These are phyloP conservation scores for Gobio occitaniae DNA, from an alignment of 2,797 vertebrate species.

Conservation along the genomic window DNA sequence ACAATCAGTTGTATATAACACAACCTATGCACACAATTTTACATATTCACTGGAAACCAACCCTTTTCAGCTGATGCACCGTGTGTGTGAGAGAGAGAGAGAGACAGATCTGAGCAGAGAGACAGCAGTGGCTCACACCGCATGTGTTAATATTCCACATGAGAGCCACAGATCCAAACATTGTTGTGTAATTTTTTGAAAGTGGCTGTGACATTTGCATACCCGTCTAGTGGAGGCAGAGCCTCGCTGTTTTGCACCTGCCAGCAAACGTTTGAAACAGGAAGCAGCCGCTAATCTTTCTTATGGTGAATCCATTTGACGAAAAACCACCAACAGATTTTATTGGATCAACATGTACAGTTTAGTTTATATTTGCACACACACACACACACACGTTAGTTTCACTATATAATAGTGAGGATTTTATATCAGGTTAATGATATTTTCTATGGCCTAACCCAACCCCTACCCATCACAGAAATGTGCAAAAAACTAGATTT, in stretches of 20 bases:
- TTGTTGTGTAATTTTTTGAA: conserved; percentile 45
- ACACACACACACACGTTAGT: background rate
- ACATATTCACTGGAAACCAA: conserved; percentile 21
- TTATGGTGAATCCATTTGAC: background rate
- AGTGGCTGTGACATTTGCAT: conserved; percentile 36
- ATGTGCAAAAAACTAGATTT: no score
- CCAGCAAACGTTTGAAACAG: background rate
- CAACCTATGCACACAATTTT: conserved; percentile 10
- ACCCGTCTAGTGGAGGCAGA: conserved; percentile 21
- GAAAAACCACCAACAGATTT: background rate
- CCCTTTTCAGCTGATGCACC: conserved; percentile 12
- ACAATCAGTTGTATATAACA: background rate
- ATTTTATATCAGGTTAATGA: background rate
- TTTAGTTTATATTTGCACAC: background rate
- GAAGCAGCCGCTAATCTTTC: background rate
- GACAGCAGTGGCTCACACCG: conserved; percentile 40
- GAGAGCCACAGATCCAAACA: conserved; percentile 43
- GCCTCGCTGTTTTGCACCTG: conserved; percentile 14
- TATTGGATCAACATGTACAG: background rate
- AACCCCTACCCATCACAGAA: no score
- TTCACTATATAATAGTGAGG: background rate
- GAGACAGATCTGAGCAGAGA: conserved; percentile 1
- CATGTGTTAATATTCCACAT: conserved; percentile 44
- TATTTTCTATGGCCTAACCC: background rate
- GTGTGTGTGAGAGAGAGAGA: background rate